These are phyloP conservation scores for Drosophila cardini DNA, from an alignment of 1,140 invertebrate species.

Conservation along the genomic window DNA sequence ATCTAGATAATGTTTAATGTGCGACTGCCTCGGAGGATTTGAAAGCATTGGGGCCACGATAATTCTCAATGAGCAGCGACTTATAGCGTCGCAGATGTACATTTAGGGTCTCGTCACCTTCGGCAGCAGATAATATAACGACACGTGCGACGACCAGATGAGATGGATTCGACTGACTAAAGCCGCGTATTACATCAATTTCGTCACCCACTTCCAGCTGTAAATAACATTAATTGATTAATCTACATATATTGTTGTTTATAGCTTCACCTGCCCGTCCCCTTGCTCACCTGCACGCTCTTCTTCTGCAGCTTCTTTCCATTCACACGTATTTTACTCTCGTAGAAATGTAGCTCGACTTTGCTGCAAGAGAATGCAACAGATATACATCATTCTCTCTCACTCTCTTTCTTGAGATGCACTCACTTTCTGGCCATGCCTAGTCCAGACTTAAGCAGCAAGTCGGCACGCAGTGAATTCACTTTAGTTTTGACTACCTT, in stretches of 20 bases:
- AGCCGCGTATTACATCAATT: constrained; percentile 87
- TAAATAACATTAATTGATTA: constrained; percentile 1
- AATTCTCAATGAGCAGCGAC: constrained; percentile 87
- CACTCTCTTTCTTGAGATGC: neutral
- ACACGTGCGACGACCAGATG: constrained; percentile 87
- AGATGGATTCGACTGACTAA: constrained; percentile 86
- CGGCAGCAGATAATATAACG: constrained; percentile 85
- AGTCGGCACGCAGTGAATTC: constrained; percentile 88
- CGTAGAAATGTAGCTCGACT: constrained; percentile 88
- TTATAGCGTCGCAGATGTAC: constrained; percentile 87
- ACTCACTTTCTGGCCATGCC: constrained; percentile 88
- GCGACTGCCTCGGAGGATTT: constrained; percentile 68
- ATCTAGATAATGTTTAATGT: constrained; percentile 32
- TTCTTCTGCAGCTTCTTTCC: constrained; percentile 88
- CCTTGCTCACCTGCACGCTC: constrained; percentile 85
- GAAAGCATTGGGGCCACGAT: constrained; percentile 82
- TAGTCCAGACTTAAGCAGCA: constrained; percentile 88
- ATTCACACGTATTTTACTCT: constrained; percentile 88
- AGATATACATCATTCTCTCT: neutral
- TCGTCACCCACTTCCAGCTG: constrained; percentile 87
- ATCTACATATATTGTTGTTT: neutral
- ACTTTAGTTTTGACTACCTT: constrained; percentile 87
- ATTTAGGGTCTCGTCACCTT: constrained; percentile 82
- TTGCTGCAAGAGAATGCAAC: constrained; percentile 84
- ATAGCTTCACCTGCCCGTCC: neutral